phyloP scores from a whole-genome alignment of 2,797 vertebrate species.

The Sebastes itinus region DNA sequence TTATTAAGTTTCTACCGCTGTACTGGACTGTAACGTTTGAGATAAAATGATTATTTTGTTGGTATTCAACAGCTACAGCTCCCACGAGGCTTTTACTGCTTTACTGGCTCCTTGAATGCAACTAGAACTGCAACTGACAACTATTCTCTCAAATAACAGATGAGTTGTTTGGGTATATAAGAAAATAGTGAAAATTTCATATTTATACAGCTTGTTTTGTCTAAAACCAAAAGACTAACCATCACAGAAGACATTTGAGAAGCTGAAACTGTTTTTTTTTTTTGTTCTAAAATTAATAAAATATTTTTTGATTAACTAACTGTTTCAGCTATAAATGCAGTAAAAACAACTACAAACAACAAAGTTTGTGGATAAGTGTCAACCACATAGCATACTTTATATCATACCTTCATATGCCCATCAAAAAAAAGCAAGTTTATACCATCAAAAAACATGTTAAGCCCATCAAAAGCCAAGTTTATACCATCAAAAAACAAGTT shows the following conservation, averaged over 20 bases:
- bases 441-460: no score
- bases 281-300: no score
- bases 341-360: neutral
- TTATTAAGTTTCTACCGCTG: neutral
- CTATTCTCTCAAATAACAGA: no score
- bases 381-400: neutral
- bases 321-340: neutral
- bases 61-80: neutral
- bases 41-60: neutral
- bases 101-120: neutral
- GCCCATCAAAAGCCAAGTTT: no score
- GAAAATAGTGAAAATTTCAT: neutral
- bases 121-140: no score
- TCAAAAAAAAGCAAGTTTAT: no score
- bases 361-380: no score
- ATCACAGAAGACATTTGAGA: neutral
- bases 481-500: no score
- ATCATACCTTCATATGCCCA: neutral
- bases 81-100: neutral
- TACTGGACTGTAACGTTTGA: neutral
- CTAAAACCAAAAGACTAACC: neutral
- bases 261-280: neutral
- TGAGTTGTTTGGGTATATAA: rapidly evolving
- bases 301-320: neutral
- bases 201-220: neutral